Evolutionary conservation across 2,113 vertebrate species (phyloP).

Genomic region (Sclerurus mexicanus): DNA sequence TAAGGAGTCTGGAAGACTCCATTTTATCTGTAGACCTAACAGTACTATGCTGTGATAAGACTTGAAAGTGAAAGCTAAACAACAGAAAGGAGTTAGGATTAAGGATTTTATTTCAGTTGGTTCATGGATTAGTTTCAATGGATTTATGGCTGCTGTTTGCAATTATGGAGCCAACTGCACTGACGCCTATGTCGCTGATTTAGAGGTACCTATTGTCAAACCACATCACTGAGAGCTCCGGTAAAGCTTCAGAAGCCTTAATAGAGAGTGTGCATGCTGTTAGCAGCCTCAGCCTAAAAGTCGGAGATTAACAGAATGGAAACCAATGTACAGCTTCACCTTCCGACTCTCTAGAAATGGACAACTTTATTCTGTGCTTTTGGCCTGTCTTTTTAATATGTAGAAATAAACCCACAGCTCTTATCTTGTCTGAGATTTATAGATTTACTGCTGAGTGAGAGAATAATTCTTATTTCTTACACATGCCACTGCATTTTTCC

Average conservation of each 20-base stretch:
- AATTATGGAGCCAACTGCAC: not conserved
- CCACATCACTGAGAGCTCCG: not conserved
- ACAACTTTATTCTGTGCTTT: not conserved
- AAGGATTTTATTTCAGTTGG: conserved; percentile 40
- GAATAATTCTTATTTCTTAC: conserved; percentile 5
- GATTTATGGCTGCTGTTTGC: conserved; percentile 46
- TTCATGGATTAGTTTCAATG: conserved; percentile 32
- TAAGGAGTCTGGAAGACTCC: not conserved
- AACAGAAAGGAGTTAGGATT: conserved; percentile 16
- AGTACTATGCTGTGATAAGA: conserved; percentile 10
- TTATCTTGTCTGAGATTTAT: conserved; percentile 30
- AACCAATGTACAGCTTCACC: not conserved
- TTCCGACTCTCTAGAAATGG: not conserved
- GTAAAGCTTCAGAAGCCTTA: not conserved
- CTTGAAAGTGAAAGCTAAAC: conserved; percentile 53
- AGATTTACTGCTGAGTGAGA: not conserved
- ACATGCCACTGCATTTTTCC: not conserved
- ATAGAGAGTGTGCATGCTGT: not conserved
- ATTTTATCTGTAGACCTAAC: conserved; percentile 16
- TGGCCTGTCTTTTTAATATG: conserved; percentile 2
- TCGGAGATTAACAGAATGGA: not conserved
- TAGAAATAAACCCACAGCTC: conserved; percentile 16
- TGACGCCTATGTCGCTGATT: not conserved
- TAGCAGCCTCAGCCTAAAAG: not conserved
- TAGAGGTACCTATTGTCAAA: conserved; percentile 20